These are phyloP conservation scores for Ornithorhynchus anatinus DNA, from an alignment of 2,113 vertebrate genomes.

Conservation along the genomic window DNA sequence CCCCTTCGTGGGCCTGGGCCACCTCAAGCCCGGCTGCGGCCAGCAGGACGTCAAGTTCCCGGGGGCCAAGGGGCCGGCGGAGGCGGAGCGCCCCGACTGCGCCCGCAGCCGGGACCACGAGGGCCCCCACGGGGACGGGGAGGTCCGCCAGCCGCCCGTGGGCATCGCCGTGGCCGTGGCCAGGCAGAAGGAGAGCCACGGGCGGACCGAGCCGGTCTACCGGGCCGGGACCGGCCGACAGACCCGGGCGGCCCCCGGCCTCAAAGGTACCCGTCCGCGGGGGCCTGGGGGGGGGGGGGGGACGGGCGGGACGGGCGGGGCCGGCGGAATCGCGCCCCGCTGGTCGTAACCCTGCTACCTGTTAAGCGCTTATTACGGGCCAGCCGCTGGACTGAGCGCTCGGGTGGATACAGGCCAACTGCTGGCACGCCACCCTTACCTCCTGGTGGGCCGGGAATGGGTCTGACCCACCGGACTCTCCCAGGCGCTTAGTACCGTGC, in stretches of 20 bases:
- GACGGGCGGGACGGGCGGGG: not conserved
- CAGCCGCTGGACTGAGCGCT: no score
- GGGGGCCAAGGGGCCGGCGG: slow-evolving; percentile 75
- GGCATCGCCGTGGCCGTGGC: slow-evolving; percentile 94
- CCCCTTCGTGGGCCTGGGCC: slow-evolving; percentile 82
- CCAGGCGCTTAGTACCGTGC: no score
- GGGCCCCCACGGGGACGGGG: slow-evolving; percentile 74
- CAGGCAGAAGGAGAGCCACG: slow-evolving; percentile 86
- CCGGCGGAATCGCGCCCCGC: no score
- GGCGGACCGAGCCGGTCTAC: slow-evolving; percentile 74
- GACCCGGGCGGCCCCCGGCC: slow-evolving; percentile 73
- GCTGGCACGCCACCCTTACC: no score
- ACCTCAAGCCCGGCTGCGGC: slow-evolving; percentile 88
- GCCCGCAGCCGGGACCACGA: slow-evolving; percentile 84
- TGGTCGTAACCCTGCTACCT: no score
- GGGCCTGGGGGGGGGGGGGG: slow-evolving; percentile 28
- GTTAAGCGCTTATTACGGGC: no score
- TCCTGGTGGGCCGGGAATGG: no score
- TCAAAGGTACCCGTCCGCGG: slow-evolving; percentile 76
- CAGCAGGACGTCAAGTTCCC: slow-evolving; percentile 82
- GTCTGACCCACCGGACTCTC: no score
- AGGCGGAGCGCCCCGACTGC: slow-evolving; percentile 86
- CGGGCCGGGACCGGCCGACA: slow-evolving; percentile 73
- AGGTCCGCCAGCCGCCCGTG: slow-evolving; percentile 93
- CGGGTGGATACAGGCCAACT: no score